Base-by-base conservation (phyloP, 2,797 vertebrate genomes). In the Salmo trutta region DNA sequence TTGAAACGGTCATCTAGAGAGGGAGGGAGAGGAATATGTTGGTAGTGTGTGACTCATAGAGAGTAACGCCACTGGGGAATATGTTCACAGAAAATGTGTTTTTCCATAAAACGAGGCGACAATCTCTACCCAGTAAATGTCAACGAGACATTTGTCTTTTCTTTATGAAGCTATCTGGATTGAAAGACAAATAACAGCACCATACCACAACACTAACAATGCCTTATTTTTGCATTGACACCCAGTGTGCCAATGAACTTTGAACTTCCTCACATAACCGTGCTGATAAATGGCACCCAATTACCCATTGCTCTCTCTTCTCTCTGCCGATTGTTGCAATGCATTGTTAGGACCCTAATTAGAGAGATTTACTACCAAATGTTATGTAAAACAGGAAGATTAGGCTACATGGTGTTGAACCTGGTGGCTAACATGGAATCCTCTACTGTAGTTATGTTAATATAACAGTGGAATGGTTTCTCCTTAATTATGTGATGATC, bases 1-100 rank as follows among this genome's bases (percentile, higher is more conserved):
- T 7, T 33, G 78, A 52, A 85, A 87, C 83, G 87, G 86, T 80
- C 41, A 67, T 33, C 0, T 14, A 4, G n/a, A 5, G 47, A 31
- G 3, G 31, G 8, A 27, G 1, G 31, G 17, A 33, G n/a, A 16
- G 19, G 19, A 6, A 7, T 59, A 8, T 59, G 56, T 19, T 59
- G 41, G 41, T 59, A 5, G 17, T 21, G n/a, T 59, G 56, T 56
- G 15, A n/a, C 4, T 56, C 54, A n/a, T 17, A 47, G 41, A 47
- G 41, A 47, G 10, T 47, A 47, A 47, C 3, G 41, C 10, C 41
- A 47, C 41, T 47, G 12, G 10, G 41, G 41, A 47, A 47, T 10
- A 47, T 47, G 41, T 47, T 47, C 41, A 3, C 41, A 47, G 41
- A 47, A 47, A 47, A 47, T 47, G 41, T 14, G 10, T 12, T 47